Percentiles rank a stretch among this genome's conserved stretches.
These are phyloP conservation scores for Ardeotis arabs DNA, from an alignment of 2,113 vertebrate genomes.

Conservation along the genomic window DNA sequence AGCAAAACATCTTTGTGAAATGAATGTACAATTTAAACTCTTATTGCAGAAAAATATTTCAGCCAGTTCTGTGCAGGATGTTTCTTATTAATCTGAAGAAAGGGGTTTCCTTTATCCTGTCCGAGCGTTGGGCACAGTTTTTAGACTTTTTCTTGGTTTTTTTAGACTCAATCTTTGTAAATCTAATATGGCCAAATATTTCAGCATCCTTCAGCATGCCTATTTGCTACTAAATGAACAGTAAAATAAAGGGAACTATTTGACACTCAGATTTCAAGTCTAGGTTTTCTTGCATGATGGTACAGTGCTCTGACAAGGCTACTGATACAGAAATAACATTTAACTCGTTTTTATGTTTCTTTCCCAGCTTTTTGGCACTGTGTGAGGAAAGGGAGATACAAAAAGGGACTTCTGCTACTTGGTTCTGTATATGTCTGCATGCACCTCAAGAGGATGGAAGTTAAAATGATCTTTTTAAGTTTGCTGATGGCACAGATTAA, in stretches of 20 bases:
- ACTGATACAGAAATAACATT: not conserved
- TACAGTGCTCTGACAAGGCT: not conserved
- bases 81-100: not conserved
- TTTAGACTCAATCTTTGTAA: not conserved
- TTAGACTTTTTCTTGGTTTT: not conserved
- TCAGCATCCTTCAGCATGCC: not conserved
- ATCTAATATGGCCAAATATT: not conserved
- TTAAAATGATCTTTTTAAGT: not conserved
- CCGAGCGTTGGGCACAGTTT: not conserved
- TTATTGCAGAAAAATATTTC: not conserved
- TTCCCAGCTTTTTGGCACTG: not conserved
- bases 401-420: not conserved
- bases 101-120: not conserved
- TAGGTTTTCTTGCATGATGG: not conserved
- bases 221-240: not conserved
- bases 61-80: not conserved
- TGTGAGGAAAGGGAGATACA: not conserved
- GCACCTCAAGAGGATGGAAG: not conserved
- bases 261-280: not conserved
- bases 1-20: not conserved
- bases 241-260: not conserved
- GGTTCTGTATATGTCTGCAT: rapidly evolving
- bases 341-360: not conserved
- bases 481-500: not conserved
- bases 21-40: not conserved